Percentiles rank a stretch among this genome's conserved stretches.
Conservation (phyloP, 2,888 invertebrate genomes). For the Mesorhabditis spiculigera region DNA sequence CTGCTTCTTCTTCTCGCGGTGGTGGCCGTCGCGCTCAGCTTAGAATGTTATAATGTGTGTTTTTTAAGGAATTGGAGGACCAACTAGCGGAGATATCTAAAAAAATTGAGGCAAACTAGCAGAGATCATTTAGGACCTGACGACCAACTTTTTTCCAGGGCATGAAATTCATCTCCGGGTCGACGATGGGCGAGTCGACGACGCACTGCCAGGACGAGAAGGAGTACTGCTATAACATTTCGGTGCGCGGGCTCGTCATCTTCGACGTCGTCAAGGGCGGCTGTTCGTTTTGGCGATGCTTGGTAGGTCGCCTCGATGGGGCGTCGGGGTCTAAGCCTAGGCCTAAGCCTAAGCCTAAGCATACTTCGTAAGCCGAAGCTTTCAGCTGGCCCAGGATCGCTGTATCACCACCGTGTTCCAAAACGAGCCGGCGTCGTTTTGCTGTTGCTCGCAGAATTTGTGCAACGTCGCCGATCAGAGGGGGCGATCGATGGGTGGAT, state of each 20-base stretch:
- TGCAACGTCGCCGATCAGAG: slow-evolving; percentile 5
- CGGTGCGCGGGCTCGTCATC: not conserved
- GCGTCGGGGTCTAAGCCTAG: not conserved
- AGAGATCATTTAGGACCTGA: not conserved
- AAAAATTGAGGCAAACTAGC: not conserved
- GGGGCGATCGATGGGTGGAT: not conserved
- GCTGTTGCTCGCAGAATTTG: slow-evolving; percentile 4
- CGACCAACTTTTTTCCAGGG: slow-evolving; percentile 4
- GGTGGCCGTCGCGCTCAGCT: not conserved
- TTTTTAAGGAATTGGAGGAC: not conserved
- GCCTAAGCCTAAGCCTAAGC: not conserved
- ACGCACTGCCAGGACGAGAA: not conserved
- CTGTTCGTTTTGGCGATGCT: slow-evolving; percentile 1
- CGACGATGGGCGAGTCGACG: slow-evolving; percentile 2
- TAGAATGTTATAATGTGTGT: slow-evolving; percentile 1
- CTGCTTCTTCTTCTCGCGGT: not conserved
- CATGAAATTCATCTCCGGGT: slow-evolving; percentile 2
- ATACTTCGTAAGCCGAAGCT: too few relatives aligned
- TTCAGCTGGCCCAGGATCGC: slow-evolving; percentile 1
- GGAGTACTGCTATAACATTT: slow-evolving; percentile 5
- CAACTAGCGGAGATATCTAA: too few relatives aligned
- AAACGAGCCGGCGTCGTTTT: not conserved
- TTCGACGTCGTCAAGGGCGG: not conserved
- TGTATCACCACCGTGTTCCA: not conserved
- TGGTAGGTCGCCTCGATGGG: not conserved